A percentile compares a stretch with the other conserved stretches of the same genome.
Evolutionary conservation across 2,113 vertebrate species (phyloP).

Genomic region (Machaerirhynchus nigripectus): DNA sequence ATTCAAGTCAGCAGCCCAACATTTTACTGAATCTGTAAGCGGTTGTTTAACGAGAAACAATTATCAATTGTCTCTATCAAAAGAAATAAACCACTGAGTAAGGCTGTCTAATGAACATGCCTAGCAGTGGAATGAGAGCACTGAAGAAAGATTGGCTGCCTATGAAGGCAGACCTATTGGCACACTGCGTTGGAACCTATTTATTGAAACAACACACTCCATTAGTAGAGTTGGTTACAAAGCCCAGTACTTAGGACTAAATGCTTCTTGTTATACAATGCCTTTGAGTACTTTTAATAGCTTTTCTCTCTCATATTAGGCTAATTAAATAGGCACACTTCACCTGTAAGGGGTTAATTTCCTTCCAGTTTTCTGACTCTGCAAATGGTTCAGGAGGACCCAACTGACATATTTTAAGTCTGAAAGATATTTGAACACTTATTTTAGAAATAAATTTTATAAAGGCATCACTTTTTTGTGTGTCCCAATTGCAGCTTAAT

Average conservation of each 20-base stretch:
- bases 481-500: background rate
- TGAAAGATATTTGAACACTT: background rate
- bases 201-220: background rate
- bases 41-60: background rate
- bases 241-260: background rate
- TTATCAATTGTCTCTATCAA: background rate
- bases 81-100: background rate
- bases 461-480: background rate
- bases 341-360: background rate
- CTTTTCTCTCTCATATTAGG: background rate
- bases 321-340: background rate
- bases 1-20: background rate
- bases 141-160: background rate
- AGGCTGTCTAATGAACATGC: background rate
- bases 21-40: background rate
- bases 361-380: background rate
- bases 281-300: background rate
- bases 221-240: background rate
- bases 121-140: background rate
- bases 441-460: background rate
- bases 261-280: background rate
- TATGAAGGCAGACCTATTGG: background rate
- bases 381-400: background rate
- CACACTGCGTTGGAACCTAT: background rate
- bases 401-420: background rate